Conservation (phyloP, 2,797 vertebrate species). For the Champsocephalus gunnari region DNA sequence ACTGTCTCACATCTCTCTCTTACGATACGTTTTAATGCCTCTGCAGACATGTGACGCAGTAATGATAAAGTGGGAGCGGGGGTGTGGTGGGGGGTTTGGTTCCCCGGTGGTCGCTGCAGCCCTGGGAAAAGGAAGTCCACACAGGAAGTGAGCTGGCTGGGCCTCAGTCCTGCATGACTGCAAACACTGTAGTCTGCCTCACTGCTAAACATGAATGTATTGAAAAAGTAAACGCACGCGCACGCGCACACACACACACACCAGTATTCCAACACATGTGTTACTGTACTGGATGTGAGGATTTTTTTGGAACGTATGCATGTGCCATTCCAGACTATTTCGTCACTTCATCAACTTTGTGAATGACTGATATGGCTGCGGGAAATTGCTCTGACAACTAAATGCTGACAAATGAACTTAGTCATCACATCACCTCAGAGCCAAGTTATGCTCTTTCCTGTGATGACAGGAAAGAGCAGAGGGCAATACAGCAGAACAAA, state of each 20-base stretch:
- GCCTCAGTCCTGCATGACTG: conserved; percentile 43
- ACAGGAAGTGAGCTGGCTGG: conserved; percentile 66
- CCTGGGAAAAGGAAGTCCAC: conserved; percentile 66
- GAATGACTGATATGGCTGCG: conserved; percentile 44
- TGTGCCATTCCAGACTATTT: conserved; percentile 1
- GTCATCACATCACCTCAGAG: conserved; percentile 47
- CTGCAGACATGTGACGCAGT: conserved; percentile 39
- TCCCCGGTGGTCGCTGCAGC: conserved; percentile 43
- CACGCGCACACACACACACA: not conserved
- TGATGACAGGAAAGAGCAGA: conserved; percentile 41
- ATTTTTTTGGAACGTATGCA: not conserved
- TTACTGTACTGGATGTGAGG: not conserved
- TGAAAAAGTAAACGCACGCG: not conserved
- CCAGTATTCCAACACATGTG: too few relatives aligned
- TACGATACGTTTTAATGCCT: conserved; percentile 20
- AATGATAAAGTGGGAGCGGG: conserved; percentile 27
- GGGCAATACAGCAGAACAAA: conserved; percentile 29
- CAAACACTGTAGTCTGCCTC: conserved; percentile 34
- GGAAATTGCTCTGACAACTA: conserved; percentile 14
- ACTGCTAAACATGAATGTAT: conserved; percentile 4
- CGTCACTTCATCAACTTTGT: conserved; percentile 22
- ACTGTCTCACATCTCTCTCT: not conserved
- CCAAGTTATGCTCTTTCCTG: conserved; percentile 33
- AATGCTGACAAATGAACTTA: conserved; percentile 35
- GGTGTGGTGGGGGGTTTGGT: conserved; percentile 29